Evolutionary conservation across 2,113 vertebrate species (phyloP), one percentile per base, ranked within the genome.

Genomic region (Rynchops niger): DNA sequence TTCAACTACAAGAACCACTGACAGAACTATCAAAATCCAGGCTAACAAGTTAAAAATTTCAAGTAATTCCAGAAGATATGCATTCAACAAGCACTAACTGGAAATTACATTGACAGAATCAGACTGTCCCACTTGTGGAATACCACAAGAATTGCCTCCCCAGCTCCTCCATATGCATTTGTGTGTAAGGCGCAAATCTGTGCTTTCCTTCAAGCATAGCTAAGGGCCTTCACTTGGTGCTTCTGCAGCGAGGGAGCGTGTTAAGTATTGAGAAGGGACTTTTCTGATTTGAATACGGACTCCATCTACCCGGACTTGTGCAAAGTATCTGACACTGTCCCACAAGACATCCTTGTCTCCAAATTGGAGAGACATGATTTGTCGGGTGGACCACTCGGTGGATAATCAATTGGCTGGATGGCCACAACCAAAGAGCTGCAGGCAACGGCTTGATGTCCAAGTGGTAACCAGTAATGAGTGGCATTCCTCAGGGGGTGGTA

Each of bases 131-230:
- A 55, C 8, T 14, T 26, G 9, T 21, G 7, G 42, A 91, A 43
- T 22, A 49, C 5, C 29, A 62, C 27, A 70, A 66, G 19, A 94
- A 66, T 8, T 12, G 42, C 38, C 19, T 25, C 58, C 17, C 11
- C 34, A 81, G 25, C 15, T 71, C 22, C 74, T 50, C 30, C n/a
- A 50, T 1, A 4, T 19, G 18, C 0, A 0, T 67, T 55, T 82
- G 12, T 22, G 62, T 72, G 42, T 29, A 40, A 69, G 21, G 1
- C 0, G 0, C 1, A 5, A 66, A 67, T 34, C 13, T 34, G 20
- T 12, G 15, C 25, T 66, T 50, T 74, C 45, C 38, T 82, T 77
- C 20, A 67, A 63, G 34, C 40, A 52, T 0, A 69, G 40, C 53
- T 26, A 73, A 69, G 18, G 36, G 15, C 53, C 40, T 88, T 86